A percentile compares a stretch with the other conserved stretches of the same genome.
Conservation (phyloP, 2,888 invertebrate species). For the Eristalis arbustorum region DNA sequence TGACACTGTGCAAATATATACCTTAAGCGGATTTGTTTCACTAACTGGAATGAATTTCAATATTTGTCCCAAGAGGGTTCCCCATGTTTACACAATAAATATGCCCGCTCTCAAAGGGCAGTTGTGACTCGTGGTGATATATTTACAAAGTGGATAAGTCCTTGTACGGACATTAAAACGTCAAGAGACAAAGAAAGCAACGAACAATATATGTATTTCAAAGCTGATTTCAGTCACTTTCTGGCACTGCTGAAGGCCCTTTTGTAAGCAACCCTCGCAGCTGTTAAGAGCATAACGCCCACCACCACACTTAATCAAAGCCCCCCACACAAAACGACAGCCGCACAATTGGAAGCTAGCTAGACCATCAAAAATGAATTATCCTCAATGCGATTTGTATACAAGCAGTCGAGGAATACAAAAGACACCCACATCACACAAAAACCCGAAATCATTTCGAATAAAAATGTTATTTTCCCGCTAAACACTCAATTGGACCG, state of each 20-base stretch:
- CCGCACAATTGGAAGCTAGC: background rate
- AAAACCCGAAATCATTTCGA: constrained; percentile 34
- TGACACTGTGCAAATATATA: no score
- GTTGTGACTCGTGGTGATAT: background rate
- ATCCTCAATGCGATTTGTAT: constrained; percentile 22
- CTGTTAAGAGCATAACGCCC: background rate
- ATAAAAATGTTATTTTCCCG: constrained; percentile 52
- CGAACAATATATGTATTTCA: no score
- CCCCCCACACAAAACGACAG: background rate
- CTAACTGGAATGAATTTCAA: no score
- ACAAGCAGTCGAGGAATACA: background rate
- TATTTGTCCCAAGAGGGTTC: no score
- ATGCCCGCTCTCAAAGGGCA: background rate
- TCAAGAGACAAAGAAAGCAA: no score
- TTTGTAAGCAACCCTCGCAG: background rate
- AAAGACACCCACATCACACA: constrained; percentile 5
- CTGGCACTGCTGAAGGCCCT: no score
- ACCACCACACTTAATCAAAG: constrained; percentile 15
- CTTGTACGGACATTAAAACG: no score
- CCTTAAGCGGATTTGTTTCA: no score
- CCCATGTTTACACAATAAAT: no score
- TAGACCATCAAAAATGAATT: constrained; percentile 22
- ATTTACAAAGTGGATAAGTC: no score
- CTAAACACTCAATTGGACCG: constrained; percentile 48
- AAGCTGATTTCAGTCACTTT: no score